Conservation (phyloP, 2,888 invertebrate genomes). For the Eulithis testata region DNA sequence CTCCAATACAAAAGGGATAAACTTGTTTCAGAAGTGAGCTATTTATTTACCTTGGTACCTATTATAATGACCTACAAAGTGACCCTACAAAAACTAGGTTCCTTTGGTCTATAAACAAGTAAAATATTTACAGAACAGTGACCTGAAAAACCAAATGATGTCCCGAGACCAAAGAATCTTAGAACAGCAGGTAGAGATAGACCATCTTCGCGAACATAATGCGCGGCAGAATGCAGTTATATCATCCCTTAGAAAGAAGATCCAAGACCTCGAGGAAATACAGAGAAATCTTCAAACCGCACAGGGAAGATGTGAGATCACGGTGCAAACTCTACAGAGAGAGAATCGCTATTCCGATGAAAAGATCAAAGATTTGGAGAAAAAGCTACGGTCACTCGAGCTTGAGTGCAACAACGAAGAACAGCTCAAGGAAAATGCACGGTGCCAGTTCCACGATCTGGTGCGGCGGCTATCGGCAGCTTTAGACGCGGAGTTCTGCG, state of each 20-base stretch:
- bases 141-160: slow-evolving; percentile 88
- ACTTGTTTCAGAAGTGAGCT: slow-evolving; percentile 88
- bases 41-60: background rate
- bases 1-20: slow-evolving; percentile 93
- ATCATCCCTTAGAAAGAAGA: slow-evolving; percentile 90
- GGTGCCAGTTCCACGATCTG: slow-evolving; percentile 88
- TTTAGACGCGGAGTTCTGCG: slow-evolving; percentile 89
- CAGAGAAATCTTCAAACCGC: slow-evolving; percentile 87
- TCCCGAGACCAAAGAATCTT: slow-evolving; percentile 88
- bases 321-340: slow-evolving; percentile 89
- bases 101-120: slow-evolving; percentile 1
- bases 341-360: slow-evolving; percentile 90
- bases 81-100: background rate
- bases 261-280: slow-evolving; percentile 91
- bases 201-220: slow-evolving; percentile 91
- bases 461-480: slow-evolving; percentile 89
- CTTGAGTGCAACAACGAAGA: slow-evolving; percentile 89
- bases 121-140: slow-evolving; percentile 84
- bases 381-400: slow-evolving; percentile 89
- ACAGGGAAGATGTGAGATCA: slow-evolving; percentile 88
- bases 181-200: slow-evolving; percentile 91
- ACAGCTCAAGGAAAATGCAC: slow-evolving; percentile 89
- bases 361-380: slow-evolving; percentile 90
- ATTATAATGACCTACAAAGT: background rate
- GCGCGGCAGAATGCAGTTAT: slow-evolving; percentile 93